phyloP scores from a whole-genome alignment of 2,113 vertebrate species.

The Thalassoma bifasciatum region DNA sequence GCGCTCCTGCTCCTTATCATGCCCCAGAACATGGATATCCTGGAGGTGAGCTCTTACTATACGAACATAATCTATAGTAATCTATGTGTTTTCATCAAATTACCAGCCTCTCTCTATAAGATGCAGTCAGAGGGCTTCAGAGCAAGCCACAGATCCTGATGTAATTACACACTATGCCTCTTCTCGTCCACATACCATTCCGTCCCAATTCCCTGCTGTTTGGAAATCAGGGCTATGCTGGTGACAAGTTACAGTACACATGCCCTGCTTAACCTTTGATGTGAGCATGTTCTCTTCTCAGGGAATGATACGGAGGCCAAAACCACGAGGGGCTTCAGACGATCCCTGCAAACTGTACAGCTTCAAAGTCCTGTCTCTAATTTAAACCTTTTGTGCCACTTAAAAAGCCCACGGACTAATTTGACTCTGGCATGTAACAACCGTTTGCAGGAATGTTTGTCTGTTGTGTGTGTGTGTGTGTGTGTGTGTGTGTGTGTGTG shows the following conservation, averaged over 20 bases:
- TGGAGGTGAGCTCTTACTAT: slow-evolving; percentile 36
- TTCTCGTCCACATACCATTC: slow-evolving; percentile 66
- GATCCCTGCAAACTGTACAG: slow-evolving; percentile 75
- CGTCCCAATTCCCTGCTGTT: slow-evolving; percentile 76
- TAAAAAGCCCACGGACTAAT: slow-evolving; percentile 81
- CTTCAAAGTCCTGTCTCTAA: slow-evolving; percentile 83
- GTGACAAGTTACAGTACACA: slow-evolving; percentile 82
- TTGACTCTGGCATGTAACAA: slow-evolving; percentile 81
- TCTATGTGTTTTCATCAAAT: slow-evolving; percentile 58
- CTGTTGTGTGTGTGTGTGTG: slow-evolving; percentile 57
- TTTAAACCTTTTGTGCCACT: slow-evolving; percentile 82
- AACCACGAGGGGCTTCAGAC: slow-evolving; percentile 78
- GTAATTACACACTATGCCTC: slow-evolving; percentile 69
- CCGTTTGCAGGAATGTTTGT: slow-evolving; percentile 73
- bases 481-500: slow-evolving; percentile 49
- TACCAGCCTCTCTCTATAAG: slow-evolving; percentile 36
- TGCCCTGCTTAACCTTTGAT: slow-evolving; percentile 82
- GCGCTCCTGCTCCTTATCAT: slow-evolving; percentile 13
- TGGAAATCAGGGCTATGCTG: slow-evolving; percentile 72
- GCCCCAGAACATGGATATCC: slow-evolving; percentile 15
- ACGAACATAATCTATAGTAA: slow-evolving; percentile 54
- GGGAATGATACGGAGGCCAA: slow-evolving; percentile 73
- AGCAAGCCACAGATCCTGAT: slow-evolving; percentile 57
- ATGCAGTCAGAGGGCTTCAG: slow-evolving; percentile 39
- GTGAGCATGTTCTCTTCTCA: slow-evolving; percentile 75